Evolutionary conservation across 2,797 vertebrate species (phyloP).

Genomic region (Danio aesculapii): DNA sequence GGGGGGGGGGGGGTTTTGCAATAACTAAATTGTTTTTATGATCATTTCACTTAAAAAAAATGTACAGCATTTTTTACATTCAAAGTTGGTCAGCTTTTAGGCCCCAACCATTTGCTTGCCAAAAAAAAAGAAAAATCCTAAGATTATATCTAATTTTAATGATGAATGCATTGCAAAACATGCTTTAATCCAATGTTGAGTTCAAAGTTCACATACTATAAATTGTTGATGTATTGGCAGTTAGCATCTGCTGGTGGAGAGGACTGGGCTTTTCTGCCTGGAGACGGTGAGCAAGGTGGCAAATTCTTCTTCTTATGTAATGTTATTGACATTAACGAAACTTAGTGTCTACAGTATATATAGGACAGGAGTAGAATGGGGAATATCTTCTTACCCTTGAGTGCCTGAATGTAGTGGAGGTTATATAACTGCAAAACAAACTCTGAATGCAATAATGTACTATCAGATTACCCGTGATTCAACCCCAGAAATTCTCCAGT

Average conservation of each 20-base stretch:
- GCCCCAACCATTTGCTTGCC: too few relatives aligned
- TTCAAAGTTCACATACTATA: neutral
- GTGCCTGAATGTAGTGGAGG: neutral
- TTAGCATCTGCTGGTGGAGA: neutral
- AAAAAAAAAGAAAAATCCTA: too few relatives aligned
- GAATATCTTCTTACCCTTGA: conserved; percentile 6
- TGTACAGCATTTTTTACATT: too few relatives aligned
- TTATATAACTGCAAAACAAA: conserved; percentile 33
- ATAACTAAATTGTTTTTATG: too few relatives aligned
- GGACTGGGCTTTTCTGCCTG: neutral
- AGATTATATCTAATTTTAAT: too few relatives aligned
- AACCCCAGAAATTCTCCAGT: neutral
- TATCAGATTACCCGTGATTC: conserved; percentile 27
- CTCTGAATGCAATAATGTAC: conserved; percentile 28
- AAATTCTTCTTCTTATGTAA: neutral
- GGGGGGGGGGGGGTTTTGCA: too few relatives aligned
- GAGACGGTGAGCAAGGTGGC: neutral
- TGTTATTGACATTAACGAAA: neutral
- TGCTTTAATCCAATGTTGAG: neutral
- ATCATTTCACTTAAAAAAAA: too few relatives aligned
- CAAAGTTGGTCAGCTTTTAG: too few relatives aligned
- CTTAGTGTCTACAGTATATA: neutral
- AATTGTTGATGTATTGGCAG: neutral
- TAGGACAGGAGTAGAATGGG: neutral
- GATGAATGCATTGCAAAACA: neutral